Evolutionary conservation across 2,797 vertebrate species (phyloP), one percentile per base, ranked within the genome.

Genomic region (Tragopan temminckii): DNA sequence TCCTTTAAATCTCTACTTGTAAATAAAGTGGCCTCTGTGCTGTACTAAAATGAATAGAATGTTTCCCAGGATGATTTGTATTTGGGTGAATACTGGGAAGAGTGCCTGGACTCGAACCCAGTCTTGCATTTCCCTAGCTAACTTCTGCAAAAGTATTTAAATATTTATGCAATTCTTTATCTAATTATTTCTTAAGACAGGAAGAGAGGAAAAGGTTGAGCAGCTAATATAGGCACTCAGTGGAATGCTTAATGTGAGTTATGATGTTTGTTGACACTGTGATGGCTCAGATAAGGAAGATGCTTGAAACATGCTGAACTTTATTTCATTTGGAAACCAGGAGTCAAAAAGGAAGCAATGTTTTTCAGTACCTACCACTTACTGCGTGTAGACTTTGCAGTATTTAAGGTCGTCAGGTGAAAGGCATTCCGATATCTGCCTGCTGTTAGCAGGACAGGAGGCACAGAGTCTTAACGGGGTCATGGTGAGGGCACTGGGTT

Each of bases 161-260:
- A 92, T 96, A 94, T 95, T 94, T 96, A 96, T 89, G 29, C 80
- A 90, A 91, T 55, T 77, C 71, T 85, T 91, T 71, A 85, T 87
- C 91, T 94, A 91, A 93, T 95, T 85, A 59, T 63, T 96, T 80
- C 83, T 82, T 82, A 85, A 86, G 78, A 85, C 88, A 92, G 94
- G 92, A 95, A 94, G 71, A 80, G 80, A 90, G 69, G 48, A 71
- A 83, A 80, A 66, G 79, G 62, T 45, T 69, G 50, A 80, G 24
- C 53, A 77, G 86, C 78, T 93, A 91, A 93, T 93, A 95, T 18
- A 94, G 64, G 68, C 93, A 89, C 75, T 87, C 83, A 43, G n/a
- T 80, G 35, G 81, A 92, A 93, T 89, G 61, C 81, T 87, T 89
- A 71, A 82, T 85, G 45, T 89, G 88, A 82, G 50, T 85, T 90